Percentiles rank a stretch among this genome's conserved stretches.
These are phyloP conservation scores for Aptenodytes forsteri DNA, from an alignment of 2,113 vertebrate genomes.

Conservation along the genomic window DNA sequence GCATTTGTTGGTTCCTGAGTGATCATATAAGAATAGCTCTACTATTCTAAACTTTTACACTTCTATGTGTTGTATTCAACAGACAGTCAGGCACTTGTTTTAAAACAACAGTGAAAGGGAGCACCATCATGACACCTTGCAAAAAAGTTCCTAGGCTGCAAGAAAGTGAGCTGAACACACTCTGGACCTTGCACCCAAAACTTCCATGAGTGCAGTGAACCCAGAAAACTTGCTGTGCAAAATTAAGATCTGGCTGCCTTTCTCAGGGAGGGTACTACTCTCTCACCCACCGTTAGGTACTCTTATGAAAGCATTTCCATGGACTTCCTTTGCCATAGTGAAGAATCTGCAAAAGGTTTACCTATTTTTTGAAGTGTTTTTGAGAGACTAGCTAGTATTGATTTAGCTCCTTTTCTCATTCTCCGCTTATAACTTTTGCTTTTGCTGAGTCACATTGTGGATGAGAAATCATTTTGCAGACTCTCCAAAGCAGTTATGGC, in stretches of 20 bases:
- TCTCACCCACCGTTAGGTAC: neutral
- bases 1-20: neutral
- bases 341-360: neutral
- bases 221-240: neutral
- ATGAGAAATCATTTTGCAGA: neutral
- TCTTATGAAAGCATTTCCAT: neutral
- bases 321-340: neutral
- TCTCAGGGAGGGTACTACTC: neutral
- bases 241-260: neutral
- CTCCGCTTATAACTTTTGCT: neutral
- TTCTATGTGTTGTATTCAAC: neutral
- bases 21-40: neutral
- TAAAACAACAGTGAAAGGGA: neutral
- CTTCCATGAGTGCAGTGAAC: neutral
- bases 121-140: too few species aligned
- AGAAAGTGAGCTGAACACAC: neutral
- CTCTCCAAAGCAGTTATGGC: neutral
- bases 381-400: neutral
- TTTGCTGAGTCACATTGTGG: conserved; percentile 34
- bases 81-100: neutral
- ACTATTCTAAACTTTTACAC: neutral
- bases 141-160: neutral
- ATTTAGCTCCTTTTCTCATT: neutral
- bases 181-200: neutral
- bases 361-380: neutral